Conservation (phyloP, 2,888 invertebrate species). For the Boloria selene region DNA sequence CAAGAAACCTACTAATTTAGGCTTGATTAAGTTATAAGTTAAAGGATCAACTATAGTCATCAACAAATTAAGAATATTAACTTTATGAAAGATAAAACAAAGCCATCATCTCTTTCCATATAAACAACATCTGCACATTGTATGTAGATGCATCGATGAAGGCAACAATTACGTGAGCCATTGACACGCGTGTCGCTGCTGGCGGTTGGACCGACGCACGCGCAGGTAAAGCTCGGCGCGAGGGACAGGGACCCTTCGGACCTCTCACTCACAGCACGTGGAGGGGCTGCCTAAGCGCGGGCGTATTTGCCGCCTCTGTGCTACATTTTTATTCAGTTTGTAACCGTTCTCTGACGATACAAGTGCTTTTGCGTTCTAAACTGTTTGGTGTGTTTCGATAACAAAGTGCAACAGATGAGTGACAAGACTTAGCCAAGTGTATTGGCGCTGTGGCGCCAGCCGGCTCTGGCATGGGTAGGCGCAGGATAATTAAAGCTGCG, state of each 20-base stretch:
- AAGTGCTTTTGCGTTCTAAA: conserved; percentile 54
- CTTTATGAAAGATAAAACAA: background rate
- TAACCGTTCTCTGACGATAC: conserved; percentile 67
- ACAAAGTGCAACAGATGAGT: conserved; percentile 76
- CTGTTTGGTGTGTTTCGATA: conserved; percentile 66
- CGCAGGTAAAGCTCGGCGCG: conserved; percentile 70
- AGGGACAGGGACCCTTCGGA: conserved; percentile 47
- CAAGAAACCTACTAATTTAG: no score
- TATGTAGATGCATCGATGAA: conserved; percentile 51
- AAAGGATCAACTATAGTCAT: no score
- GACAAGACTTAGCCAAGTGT: conserved; percentile 61
- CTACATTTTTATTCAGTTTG: conserved; percentile 83
- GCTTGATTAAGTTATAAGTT: no score
- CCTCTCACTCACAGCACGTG: conserved; percentile 68
- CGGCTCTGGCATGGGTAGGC: conserved; percentile 71
- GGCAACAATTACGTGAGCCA: conserved; percentile 72
- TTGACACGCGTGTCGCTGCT: conserved; percentile 76
- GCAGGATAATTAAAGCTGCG: conserved; percentile 75
- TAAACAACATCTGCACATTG: conserved; percentile 41
- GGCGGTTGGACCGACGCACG: conserved; percentile 70
- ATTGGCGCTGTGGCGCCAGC: conserved; percentile 69
- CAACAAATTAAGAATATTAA: conserved; percentile 2
- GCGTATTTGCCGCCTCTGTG: conserved; percentile 75
- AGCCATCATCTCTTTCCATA: conserved; percentile 13
- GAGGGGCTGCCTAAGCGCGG: conserved; percentile 74